Base-by-base conservation (phyloP, 1,140 invertebrate species). In the Orussus abietinus region DNA sequence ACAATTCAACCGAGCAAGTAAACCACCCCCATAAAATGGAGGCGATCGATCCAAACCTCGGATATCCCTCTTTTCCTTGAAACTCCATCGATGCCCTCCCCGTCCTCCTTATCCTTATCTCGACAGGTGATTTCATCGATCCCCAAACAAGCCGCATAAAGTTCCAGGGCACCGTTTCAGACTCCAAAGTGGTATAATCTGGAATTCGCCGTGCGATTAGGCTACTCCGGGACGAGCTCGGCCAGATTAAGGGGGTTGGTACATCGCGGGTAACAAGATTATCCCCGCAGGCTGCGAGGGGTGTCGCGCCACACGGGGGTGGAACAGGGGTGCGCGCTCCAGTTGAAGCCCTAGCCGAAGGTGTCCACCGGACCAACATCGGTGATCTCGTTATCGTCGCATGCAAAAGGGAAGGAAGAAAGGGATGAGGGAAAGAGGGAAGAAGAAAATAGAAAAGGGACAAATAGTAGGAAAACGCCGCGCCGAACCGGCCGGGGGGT, bases 201-300 rank as follows among this genome's bases (percentile, higher is more conserved):
- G n/a, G n/a, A n/a, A n/a, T 59, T 57, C 53, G 47, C 47, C 46
- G 58, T 56, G 55, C 53, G 59, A 66, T 66, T 63, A 62, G 55
- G 47, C 52, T 55, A 51, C 53, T 59, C 55, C 37, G 54, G 53
- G 53, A 62, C 54, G 53, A 54, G 53, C 52, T 59, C 38, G 51
- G 42, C 22, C 45, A 59, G 57, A 66, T 66, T 65, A 65, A 58
- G 45, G 47, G 57, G 49, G 55, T 64, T 52, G 57, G 48, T 62
- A n/a, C n/a, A 66, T 62, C 57, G 55, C 38, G 44, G 46, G 57
- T 66, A 68, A 68, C 57, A 57, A 59, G 65, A 68, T 66, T 66
- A 68, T 62, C 59, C 53, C 39, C 41, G 33, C 19, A 41, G 32
- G 46, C 42, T 25, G 31, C 15, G 21, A 44, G 31, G 47, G 36